Evolutionary conservation across 2,797 vertebrate species (phyloP), one percentile per base, ranked within the genome.

Genomic region (Gastrophryne carolinensis): DNA sequence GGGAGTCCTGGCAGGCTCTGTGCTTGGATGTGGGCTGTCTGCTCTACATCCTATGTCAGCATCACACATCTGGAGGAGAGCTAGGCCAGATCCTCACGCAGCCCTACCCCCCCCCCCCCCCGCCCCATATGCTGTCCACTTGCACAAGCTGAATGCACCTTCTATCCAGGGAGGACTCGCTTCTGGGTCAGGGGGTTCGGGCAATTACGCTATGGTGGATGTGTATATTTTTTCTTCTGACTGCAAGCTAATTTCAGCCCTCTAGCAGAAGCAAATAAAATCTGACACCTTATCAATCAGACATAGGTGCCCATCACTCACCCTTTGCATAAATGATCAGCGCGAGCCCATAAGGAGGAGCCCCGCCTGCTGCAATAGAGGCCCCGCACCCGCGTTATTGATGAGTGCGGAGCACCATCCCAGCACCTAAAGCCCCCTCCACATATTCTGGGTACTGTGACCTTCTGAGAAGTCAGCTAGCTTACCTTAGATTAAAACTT

Each of bases 251-350:
- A 78, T 78, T 78, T 66, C 52, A 66, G 34, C 52, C 60, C 75
- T 78, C 75, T 50, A 71, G 68, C 75, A 57, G 61, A 35, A 60
- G 53, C 37, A 78, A 78, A 72, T 56, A 64, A 24, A 78, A 49
- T 2, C 39, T 78, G 75, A 60, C 68, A 78, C 52, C 50, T 24
- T 64, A 77, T 72, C 65, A 72, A 78, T 72, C 75, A 78, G 68
- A 19, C 39, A 4, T 63, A 39, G 67, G 67, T 50, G 53, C 50
- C 67, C 58, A 78, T 78, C 67, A 65, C 60, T 75, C 73, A 75
- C 61, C 53, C 73, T 67, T 30, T 78, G 75, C 75, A 78, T 78
- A 78, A 39, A 78, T 78, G 65, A 72, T 66, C 68, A 72, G 66
- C 27, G 34, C 57, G 52, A 41, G 75, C 41, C 30, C 52, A 65